Evolutionary conservation across 1,140 invertebrate genomes (phyloP).

Genomic region (Coenobita brevimanus): DNA sequence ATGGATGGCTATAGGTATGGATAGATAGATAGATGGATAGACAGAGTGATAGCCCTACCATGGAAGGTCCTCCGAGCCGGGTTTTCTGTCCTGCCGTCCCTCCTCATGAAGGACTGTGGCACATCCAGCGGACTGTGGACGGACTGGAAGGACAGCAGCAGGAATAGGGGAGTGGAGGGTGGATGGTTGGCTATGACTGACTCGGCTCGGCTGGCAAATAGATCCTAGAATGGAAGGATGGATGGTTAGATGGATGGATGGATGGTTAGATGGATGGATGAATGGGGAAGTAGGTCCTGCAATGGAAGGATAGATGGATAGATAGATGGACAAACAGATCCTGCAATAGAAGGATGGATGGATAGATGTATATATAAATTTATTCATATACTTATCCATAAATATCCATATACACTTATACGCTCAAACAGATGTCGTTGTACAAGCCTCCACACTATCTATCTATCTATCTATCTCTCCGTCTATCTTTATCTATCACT

Average conservation of each 20-base stretch:
- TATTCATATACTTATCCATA: not conserved
- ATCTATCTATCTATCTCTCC: slow-evolving; percentile 27
- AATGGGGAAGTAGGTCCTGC: not conserved
- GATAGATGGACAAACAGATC: too few species aligned
- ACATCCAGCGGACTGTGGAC: slow-evolving; percentile 43
- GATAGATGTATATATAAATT: not conserved
- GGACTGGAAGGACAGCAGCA: slow-evolving; percentile 43
- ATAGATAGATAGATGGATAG: not conserved
- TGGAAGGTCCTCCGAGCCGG: slow-evolving; percentile 30
- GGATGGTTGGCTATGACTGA: slow-evolving; percentile 22
- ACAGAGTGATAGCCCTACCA: slow-evolving; percentile 17
- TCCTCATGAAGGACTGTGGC: not conserved
- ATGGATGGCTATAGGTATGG: too few species aligned
- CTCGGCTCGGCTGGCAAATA: slow-evolving; percentile 30
- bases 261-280: too few species aligned
- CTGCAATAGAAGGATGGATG: not conserved
- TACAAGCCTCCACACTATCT: not conserved
- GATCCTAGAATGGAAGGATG: not conserved
- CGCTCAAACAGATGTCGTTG: not conserved
- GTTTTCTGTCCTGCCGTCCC: slow-evolving; percentile 16
- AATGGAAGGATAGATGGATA: too few species aligned
- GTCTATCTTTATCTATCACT: not conserved
- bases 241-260: too few species aligned
- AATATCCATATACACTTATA: not conserved
- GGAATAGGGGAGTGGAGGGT: slow-evolving; percentile 26